phyloP scores from a whole-genome alignment of 2,888 invertebrate species.

The Nomada fabriciana region DNA sequence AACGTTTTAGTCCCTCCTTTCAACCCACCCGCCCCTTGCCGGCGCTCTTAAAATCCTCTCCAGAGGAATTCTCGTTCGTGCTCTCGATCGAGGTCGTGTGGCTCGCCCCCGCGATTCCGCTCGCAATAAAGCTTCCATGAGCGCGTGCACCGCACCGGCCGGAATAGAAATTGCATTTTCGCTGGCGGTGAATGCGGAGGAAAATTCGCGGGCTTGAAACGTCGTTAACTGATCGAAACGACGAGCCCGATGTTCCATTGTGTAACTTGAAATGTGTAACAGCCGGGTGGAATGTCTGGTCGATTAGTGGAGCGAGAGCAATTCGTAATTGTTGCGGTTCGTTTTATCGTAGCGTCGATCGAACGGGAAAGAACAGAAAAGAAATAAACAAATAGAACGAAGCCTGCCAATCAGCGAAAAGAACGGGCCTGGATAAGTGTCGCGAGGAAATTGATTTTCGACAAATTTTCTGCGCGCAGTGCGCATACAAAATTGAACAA shows the following conservation, averaged over 20 bases:
- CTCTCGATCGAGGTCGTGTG: conserved; percentile 53
- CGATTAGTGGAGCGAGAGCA: background rate
- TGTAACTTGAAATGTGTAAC: conserved; percentile 52
- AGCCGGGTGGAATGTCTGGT: background rate
- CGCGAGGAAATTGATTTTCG: too few relatives aligned
- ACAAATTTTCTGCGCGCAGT: too few relatives aligned
- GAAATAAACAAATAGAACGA: too few relatives aligned
- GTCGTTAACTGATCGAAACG: conserved; percentile 50
- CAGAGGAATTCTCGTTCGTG: conserved; percentile 63
- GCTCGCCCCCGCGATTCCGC: conserved; percentile 36
- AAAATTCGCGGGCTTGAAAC: conserved; percentile 47
- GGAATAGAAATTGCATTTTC: conserved; percentile 60
- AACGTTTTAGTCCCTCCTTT: conserved; percentile 31
- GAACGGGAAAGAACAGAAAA: too few relatives aligned
- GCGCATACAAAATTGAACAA: too few relatives aligned
- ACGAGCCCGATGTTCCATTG: conserved; percentile 44
- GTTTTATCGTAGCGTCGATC: too few relatives aligned
- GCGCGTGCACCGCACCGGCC: conserved; percentile 23
- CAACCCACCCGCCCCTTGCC: conserved; percentile 16
- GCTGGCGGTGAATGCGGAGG: conserved; percentile 4
- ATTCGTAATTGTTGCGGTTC: too few relatives aligned
- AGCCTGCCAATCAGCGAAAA: too few relatives aligned
- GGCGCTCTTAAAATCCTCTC: conserved; percentile 58
- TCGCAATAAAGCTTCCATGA: conserved; percentile 59
- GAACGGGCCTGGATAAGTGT: too few relatives aligned